These are phyloP conservation scores for Papilio protenor DNA, from an alignment of 2,888 invertebrate species.

Conservation along the genomic window DNA sequence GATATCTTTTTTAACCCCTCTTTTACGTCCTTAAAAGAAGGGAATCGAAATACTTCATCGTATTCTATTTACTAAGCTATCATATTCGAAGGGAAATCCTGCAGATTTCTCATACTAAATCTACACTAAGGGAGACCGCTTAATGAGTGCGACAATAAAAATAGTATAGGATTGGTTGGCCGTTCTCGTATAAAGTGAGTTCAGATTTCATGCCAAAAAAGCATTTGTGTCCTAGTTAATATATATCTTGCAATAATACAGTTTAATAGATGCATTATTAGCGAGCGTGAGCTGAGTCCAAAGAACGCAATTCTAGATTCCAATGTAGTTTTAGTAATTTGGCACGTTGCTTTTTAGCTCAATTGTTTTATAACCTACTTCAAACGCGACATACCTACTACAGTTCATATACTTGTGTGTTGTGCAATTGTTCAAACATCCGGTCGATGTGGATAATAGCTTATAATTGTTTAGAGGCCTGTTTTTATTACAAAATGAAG, in stretches of 20 bases:
- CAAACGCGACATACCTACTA: not conserved
- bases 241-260: not conserved
- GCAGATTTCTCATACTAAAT: no score
- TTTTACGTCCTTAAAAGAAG: not conserved
- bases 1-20: not conserved
- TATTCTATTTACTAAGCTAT: not conserved
- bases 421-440: conserved; percentile 28
- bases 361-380: conserved; percentile 62
- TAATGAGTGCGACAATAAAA: not conserved
- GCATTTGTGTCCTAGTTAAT: not conserved
- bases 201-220: not conserved
- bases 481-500: not conserved
- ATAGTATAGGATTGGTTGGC: not conserved
- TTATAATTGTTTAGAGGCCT: not conserved
- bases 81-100: not conserved
- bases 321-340: conserved; percentile 27
- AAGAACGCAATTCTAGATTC: conserved; percentile 10
- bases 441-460: not conserved
- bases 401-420: not conserved
- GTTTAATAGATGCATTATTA: not conserved
- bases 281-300: conserved; percentile 10
- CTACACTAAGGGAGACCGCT: not conserved
- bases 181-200: not conserved
- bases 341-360: conserved; percentile 46
- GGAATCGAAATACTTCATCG: not conserved